Evolutionary conservation across 2,113 vertebrate species (phyloP).

Genomic region (Eleginops maclovinus): DNA sequence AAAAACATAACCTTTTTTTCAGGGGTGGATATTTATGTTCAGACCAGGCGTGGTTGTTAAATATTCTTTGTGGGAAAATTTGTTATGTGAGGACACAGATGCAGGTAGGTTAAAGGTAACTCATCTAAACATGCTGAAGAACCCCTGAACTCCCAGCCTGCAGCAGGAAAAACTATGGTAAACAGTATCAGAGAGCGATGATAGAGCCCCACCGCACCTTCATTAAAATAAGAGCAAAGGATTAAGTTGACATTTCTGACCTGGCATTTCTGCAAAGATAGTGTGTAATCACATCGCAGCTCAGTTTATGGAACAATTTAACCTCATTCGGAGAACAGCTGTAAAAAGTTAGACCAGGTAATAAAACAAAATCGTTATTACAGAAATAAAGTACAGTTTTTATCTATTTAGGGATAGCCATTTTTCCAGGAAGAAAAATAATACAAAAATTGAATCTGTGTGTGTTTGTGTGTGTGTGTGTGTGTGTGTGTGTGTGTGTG

Average conservation of each 20-base stretch:
- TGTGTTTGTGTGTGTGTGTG: too few relatives aligned
- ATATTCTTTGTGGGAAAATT: neutral
- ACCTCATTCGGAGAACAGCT: constrained; percentile 28
- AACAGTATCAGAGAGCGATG: neutral
- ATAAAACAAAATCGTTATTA: constrained; percentile 55
- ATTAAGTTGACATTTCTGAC: constrained; percentile 35
- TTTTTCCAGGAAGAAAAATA: constrained; percentile 9
- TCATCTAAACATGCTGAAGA: neutral
- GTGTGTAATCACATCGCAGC: neutral
- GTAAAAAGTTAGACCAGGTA: constrained; percentile 59
- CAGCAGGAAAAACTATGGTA: neutral
- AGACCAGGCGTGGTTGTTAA: neutral
- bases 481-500: too few relatives aligned
- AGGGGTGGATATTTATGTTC: neutral
- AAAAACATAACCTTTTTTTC: neutral
- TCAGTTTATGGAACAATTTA: constrained; percentile 46
- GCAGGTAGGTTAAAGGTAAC: neutral
- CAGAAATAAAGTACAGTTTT: constrained; percentile 48
- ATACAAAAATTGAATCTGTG: constrained; percentile 9
- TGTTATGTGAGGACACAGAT: neutral
- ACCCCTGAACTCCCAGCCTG: neutral
- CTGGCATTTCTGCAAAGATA: constrained; percentile 36
- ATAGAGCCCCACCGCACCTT: neutral
- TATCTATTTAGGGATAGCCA: constrained; percentile 17
- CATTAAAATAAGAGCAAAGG: neutral